These are phyloP conservation scores for Xestoiulus laeticollis DNA, from an alignment of 2,888 invertebrate genomes.

Conservation along the genomic window DNA sequence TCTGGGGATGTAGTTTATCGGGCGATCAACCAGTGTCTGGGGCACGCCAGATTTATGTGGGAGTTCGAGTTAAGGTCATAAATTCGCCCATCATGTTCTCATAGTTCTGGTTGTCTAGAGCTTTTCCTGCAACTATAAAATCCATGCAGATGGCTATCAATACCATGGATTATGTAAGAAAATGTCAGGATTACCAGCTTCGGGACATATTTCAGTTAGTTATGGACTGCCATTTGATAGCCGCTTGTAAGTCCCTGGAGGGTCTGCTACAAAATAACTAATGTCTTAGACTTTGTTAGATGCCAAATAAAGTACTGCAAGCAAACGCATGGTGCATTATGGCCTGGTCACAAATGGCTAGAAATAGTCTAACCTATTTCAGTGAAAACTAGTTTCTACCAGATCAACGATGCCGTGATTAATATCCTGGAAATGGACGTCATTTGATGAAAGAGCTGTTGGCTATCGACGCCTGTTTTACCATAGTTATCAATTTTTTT, in stretches of 20 bases:
- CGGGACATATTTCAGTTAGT: background rate
- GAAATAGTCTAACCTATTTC: background rate
- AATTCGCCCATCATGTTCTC: background rate
- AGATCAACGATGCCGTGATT: background rate
- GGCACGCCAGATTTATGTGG: background rate
- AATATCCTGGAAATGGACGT: background rate
- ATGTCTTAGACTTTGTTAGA: background rate
- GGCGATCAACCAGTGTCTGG: conserved; percentile 29
- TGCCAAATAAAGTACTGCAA: background rate
- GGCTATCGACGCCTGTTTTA: background rate
- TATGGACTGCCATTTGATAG: background rate
- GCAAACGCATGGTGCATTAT: background rate
- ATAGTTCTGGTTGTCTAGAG: background rate
- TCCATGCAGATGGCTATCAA: background rate
- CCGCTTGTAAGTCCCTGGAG: background rate
- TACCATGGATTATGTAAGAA: background rate
- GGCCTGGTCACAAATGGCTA: background rate
- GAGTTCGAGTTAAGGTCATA: background rate
- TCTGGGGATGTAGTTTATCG: background rate
- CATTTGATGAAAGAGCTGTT: background rate
- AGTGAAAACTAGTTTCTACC: background rate
- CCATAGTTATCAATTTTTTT: background rate
- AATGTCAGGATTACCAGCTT: background rate
- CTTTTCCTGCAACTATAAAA: background rate
- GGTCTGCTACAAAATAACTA: background rate